These are phyloP conservation scores for Arothron firmamentum DNA, from an alignment of 2,113 vertebrate species.

Conservation along the genomic window DNA sequence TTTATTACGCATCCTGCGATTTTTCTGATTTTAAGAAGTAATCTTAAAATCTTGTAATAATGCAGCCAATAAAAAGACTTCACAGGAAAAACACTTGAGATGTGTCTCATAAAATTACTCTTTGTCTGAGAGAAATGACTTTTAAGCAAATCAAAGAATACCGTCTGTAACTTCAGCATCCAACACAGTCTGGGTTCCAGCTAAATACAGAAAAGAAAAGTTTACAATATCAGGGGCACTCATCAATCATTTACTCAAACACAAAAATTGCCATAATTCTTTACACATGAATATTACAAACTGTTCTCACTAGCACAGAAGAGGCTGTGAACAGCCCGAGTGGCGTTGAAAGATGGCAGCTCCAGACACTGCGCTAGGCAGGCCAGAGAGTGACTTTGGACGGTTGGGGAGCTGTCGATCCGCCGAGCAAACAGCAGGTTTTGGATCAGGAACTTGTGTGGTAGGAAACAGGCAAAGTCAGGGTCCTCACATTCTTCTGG, in stretches of 20 bases:
- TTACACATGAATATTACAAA: too few species aligned
- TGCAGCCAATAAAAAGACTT: too few species aligned
- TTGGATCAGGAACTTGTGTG: constrained; percentile 86
- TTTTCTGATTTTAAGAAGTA: too few species aligned
- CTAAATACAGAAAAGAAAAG: constrained; percentile 36
- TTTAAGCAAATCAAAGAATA: constrained; percentile 22
- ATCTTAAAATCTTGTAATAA: too few species aligned
- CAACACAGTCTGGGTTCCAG: constrained; percentile 52
- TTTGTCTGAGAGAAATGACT: not conserved
- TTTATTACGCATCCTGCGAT: too few species aligned
- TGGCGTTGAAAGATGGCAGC: constrained; percentile 56
- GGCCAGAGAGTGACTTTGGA: constrained; percentile 84
- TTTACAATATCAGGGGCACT: not conserved
- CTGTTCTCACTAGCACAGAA: constrained; percentile 77
- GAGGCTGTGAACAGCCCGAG: constrained; percentile 77
- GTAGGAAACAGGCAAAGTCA: constrained; percentile 72
- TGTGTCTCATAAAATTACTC: not conserved
- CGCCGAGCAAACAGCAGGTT: constrained; percentile 82
- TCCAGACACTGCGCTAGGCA: constrained; percentile 87
- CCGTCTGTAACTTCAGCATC: constrained; percentile 60
- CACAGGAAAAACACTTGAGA: not conserved
- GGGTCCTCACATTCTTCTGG: constrained; percentile 55
- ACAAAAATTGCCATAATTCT: not conserved
- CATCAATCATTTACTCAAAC: not conserved
- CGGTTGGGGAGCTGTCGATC: constrained; percentile 78